Conservation (phyloP, 2,797 vertebrate genomes). For the Poliocrania exsul region DNA sequence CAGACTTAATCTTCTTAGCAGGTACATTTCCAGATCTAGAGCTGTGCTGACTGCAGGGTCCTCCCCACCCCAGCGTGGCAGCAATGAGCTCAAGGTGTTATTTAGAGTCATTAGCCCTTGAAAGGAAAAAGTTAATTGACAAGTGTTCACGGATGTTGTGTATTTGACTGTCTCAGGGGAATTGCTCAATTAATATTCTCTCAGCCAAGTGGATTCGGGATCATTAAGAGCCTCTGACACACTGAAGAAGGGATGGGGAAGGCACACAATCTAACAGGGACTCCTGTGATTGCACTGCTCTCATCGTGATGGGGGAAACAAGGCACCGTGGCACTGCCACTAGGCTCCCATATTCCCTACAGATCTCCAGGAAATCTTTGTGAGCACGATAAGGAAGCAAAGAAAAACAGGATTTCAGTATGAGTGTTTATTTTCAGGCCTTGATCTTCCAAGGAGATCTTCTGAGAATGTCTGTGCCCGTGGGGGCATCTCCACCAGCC, state of each 20-base stretch:
- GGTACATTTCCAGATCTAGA: neutral
- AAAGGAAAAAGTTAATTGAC: constrained; percentile 14
- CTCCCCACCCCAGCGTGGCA: rapidly evolving
- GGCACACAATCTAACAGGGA: rapidly evolving
- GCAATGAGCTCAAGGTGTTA: neutral
- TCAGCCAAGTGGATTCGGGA: neutral
- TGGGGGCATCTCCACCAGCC: neutral
- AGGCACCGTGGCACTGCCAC: neutral
- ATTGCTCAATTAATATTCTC: neutral
- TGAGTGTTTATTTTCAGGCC: neutral
- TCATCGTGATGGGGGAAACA: rapidly evolving
- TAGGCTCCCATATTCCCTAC: neutral
- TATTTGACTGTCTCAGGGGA: neutral
- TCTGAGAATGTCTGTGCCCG: neutral
- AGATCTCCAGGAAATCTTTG: neutral
- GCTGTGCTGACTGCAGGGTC: neutral
- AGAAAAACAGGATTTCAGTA: neutral
- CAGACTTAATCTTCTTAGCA: constrained; percentile 31
- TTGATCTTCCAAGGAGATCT: neutral
- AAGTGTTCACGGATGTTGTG: neutral
- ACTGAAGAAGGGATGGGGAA: neutral
- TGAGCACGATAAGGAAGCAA: neutral
- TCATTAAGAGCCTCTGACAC: neutral
- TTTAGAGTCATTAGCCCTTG: constrained; percentile 1
- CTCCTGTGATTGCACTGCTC: rapidly evolving